Evolutionary conservation across 2,797 vertebrate species (phyloP), one percentile per base, ranked within the genome.

Genomic region (Labroides dimidiatus): DNA sequence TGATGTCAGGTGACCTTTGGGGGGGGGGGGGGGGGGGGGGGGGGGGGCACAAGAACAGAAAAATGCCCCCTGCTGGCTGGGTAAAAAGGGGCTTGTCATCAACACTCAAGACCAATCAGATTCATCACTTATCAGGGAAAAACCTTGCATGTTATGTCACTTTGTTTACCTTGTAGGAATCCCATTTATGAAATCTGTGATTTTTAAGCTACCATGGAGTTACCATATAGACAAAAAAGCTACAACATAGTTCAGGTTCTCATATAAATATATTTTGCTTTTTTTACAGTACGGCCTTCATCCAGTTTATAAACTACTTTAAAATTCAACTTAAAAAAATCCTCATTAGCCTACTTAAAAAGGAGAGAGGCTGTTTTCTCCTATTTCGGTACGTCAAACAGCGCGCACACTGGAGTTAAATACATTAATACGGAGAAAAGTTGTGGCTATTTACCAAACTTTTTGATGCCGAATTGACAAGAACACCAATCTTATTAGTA

Each of bases 181-280:
- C 3, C 2, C 10, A 6, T 42, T 11, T 65, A 3, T 42, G 9
- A 72, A 80, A 58, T 33, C 1, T 10, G 12, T 1, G 0, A 0
- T 51, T 69, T 69, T 30, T 2, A 49, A 43, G 6, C 47, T 24
- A 2, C 1, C 7, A 0, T 0, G 0, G 0, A 10, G 58, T 51
- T 13, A 0, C 2, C 10, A 24, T 0, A 21, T 14, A 2, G 0
- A 24, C 16, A 20, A 1, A 0, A 0, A 36, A 14, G 1, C 4
- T 23, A 12, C 19, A 0, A 17, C 1, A 12, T 1, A 15, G 16
- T 1, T 30, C 0, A 12, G 14, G 3, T 2, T 0, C 0, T 23
- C 2, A 14, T 0, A 15, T 0, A 1, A 0, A n/a, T 9, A n/a
- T 0, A 9, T 0, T 1, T 17, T 30, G 4, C 0, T 1, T 53